These are phyloP conservation scores for Moxostoma hubbsi DNA, from an alignment of 2,797 vertebrate genomes.

Conservation along the genomic window DNA sequence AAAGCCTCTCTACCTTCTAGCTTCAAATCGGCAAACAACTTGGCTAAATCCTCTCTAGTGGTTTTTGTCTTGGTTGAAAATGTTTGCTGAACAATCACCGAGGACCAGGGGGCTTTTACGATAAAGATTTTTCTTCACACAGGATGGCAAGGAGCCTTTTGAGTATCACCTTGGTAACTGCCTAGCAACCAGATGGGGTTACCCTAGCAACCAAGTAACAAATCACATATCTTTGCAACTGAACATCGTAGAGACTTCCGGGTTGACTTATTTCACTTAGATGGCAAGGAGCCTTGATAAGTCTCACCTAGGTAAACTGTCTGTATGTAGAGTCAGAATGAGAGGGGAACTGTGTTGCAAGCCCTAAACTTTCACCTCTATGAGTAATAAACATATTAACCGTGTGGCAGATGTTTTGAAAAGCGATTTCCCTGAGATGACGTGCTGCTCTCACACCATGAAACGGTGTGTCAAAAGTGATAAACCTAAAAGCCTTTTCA, in stretches of 20 bases:
- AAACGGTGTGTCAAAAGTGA: conserved; percentile 26
- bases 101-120: conserved; percentile 21
- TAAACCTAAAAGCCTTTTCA: conserved; percentile 25
- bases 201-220: too few relatives aligned
- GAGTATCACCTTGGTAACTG: too few relatives aligned
- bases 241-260: too few relatives aligned
- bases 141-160: too few relatives aligned
- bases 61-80: conserved; percentile 43
- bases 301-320: too few relatives aligned
- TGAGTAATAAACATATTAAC: conserved; percentile 18
- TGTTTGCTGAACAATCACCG: conserved; percentile 47
- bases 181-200: too few relatives aligned
- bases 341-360: not conserved
- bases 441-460: not conserved
- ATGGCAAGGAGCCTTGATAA: too few relatives aligned
- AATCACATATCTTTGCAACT: too few relatives aligned
- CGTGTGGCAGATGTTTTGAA: not conserved
- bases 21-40: conserved; percentile 12
- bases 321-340: not conserved
- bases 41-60: conserved; percentile 21
- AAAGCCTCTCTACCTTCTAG: conserved; percentile 16
- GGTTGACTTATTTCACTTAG: too few relatives aligned
- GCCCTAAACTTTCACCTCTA: conserved; percentile 32
- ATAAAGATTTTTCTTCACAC: conserved; percentile 43
- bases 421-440: conserved; percentile 1